phyloP scores from a whole-genome alignment of 92 coral and sea anemone species.

The Paramuricea clavata region DNA sequence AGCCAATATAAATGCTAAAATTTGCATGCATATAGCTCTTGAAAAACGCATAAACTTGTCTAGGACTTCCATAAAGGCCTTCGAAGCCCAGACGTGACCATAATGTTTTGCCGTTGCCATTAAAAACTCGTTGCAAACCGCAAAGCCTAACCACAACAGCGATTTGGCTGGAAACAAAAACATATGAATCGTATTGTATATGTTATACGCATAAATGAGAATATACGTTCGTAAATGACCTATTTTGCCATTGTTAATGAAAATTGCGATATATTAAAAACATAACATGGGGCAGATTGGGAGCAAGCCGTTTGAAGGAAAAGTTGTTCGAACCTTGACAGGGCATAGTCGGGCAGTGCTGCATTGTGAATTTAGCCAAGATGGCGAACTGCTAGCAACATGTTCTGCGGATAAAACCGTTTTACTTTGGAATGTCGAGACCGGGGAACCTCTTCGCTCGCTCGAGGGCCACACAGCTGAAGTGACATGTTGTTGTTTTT shows the following conservation, averaged over 20 bases:
- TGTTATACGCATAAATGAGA: background rate
- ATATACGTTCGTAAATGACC: background rate
- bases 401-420: constrained; percentile 84
- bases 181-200: background rate
- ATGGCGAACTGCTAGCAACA: constrained; percentile 84
- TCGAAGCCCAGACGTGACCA: too few relatives aligned
- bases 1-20: constrained; percentile 8
- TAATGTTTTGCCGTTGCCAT: background rate
- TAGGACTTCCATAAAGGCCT: background rate
- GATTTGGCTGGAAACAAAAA: background rate
- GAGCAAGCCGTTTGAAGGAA: constrained; percentile 73
- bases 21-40: background rate
- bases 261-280: background rate
- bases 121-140: background rate
- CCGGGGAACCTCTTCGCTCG: constrained; percentile 78
- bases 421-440: constrained; percentile 78
- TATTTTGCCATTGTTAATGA: background rate
- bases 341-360: constrained; percentile 82
- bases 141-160: background rate
- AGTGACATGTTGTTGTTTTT: constrained; percentile 80
- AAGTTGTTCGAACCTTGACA: constrained; percentile 58
- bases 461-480: constrained; percentile 77
- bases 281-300: constrained; percentile 74
- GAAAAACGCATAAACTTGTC: background rate
- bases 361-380: constrained; percentile 78